These are phyloP conservation scores for Peribatodes rhomboidaria DNA, from an alignment of 2,888 invertebrate genomes.

Conservation along the genomic window DNA sequence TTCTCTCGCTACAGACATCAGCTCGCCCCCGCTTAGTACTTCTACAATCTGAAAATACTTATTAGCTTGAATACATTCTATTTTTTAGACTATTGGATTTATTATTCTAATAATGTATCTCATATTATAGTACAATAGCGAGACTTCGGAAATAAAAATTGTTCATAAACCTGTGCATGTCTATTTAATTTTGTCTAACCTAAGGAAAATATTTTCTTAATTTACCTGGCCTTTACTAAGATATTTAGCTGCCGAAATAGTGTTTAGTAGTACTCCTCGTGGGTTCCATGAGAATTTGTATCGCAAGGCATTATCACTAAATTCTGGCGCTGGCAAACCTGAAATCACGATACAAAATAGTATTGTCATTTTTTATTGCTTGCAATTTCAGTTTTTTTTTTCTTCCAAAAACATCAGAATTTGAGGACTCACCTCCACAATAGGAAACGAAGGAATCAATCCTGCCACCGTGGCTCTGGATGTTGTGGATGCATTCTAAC, in stretches of 20 bases:
- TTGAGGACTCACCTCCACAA: slow-evolving; percentile 90
- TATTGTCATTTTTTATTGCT: background rate
- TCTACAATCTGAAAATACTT: slow-evolving; percentile 89
- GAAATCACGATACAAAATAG: slow-evolving; percentile 18
- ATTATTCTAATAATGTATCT: too few species aligned
- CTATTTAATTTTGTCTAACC: background rate
- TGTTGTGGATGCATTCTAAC: slow-evolving; percentile 98
- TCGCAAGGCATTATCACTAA: slow-evolving; percentile 95
- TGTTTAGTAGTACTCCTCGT: slow-evolving; percentile 95
- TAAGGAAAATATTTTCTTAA: background rate
- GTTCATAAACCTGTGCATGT: too few species aligned
- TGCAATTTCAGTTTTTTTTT: background rate
- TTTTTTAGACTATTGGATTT: too few species aligned
- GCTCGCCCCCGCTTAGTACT: slow-evolving; percentile 94
- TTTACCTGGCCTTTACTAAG: slow-evolving; percentile 91
- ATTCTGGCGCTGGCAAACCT: slow-evolving; percentile 98
- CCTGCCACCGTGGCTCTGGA: slow-evolving; percentile 95
- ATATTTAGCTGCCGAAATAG: slow-evolving; percentile 95
- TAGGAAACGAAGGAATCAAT: slow-evolving; percentile 98
- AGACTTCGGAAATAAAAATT: too few species aligned
- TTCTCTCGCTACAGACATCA: slow-evolving; percentile 93
- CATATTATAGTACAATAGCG: too few species aligned
- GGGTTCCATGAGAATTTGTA: slow-evolving; percentile 99
- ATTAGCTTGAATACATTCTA: background rate
- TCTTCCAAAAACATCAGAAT: background rate